Evolutionary conservation across 2,888 invertebrate species (phyloP).

Genomic region (Lissocephala sabroskyi): DNA sequence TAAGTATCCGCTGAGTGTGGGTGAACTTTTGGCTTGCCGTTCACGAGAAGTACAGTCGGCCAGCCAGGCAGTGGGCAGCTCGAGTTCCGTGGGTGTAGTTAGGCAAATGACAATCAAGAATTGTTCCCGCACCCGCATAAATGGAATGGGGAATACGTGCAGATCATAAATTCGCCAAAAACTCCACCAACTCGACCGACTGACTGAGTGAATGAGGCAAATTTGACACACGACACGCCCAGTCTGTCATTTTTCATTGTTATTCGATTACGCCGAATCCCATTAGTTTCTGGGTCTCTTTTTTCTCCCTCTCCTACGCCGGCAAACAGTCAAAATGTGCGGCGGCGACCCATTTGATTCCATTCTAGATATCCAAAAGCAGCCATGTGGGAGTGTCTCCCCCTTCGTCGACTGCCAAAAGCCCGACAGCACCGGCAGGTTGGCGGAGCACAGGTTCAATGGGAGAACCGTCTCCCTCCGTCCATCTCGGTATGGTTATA

Average conservation of each 20-base stretch:
- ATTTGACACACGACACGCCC: constrained; percentile 53
- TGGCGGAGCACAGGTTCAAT: background rate
- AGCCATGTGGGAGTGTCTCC: background rate
- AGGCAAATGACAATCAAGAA: no score
- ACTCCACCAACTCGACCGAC: constrained; percentile 1
- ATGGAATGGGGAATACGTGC: background rate
- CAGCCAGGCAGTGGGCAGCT: background rate
- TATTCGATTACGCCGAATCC: constrained; percentile 7
- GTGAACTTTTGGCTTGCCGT: constrained; percentile 6
- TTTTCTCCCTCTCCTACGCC: background rate
- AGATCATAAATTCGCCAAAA: background rate
- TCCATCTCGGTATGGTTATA: no score
- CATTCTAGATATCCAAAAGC: background rate
- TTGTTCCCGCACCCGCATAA: background rate
- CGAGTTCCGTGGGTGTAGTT: constrained; percentile 5
- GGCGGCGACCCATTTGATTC: constrained; percentile 6
- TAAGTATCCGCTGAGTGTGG: background rate
- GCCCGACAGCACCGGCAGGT: no score
- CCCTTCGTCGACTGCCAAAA: background rate
- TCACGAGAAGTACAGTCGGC: constrained; percentile 28
- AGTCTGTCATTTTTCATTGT: constrained; percentile 52
- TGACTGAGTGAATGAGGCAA: constrained; percentile 15
- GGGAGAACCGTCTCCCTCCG: no score
- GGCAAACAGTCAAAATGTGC: constrained; percentile 14
- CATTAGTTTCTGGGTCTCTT: background rate